Base-by-base conservation (phyloP, 2,113 vertebrate species). In the Melanerpes aurifrons region DNA sequence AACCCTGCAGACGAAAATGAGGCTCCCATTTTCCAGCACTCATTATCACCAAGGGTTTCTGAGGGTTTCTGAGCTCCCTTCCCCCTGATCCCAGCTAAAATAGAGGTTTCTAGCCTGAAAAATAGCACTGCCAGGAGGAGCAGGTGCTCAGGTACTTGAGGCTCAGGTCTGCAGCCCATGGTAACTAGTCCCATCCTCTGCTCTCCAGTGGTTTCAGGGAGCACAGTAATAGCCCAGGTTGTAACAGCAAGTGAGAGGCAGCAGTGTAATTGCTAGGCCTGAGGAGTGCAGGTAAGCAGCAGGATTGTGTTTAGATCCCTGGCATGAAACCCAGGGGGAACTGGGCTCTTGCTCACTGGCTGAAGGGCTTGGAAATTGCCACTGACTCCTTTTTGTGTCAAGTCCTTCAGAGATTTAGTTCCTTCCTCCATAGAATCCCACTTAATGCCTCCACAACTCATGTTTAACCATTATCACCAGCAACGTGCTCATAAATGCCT, bases 401-500 rank as follows among this genome's bases (percentile, higher is more conserved):
- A 91, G 95, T 87, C 95, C 93, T 82, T 87, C 67, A 62, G 92
- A 95, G 96, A 94, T 96, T 80, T 91, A 90, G 66, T 74, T 83
- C 83, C n/a, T 91, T 82, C 92, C 94, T 90, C 53, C 75, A 13
- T 47, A 78, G 94, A 96, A 95, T 95, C 93, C 93, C 67, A 87
- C 93, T 95, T 97, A 97, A 94, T 75, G 53, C 89, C 91, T 83
- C 45, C 89, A 73, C 95, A 91, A 96, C 96, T 98, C 97, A 96
- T 97, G 97, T 96, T 97, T 97, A 97, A 97, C 93, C 90, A 73
- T 90, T 93, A 95, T 95, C 92, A 93, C 94, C 59, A 54, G 84
- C 81, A 78, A 61, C 89, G 61, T 9, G 35, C 86, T 92, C 89
- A 22, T 86, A 86, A 81, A 90, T 45, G 73, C 93, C 87, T 77